Evolutionary conservation across 2,888 invertebrate species (phyloP), one percentile per base, ranked within the genome.

Genomic region (Eilema sororculum): DNA sequence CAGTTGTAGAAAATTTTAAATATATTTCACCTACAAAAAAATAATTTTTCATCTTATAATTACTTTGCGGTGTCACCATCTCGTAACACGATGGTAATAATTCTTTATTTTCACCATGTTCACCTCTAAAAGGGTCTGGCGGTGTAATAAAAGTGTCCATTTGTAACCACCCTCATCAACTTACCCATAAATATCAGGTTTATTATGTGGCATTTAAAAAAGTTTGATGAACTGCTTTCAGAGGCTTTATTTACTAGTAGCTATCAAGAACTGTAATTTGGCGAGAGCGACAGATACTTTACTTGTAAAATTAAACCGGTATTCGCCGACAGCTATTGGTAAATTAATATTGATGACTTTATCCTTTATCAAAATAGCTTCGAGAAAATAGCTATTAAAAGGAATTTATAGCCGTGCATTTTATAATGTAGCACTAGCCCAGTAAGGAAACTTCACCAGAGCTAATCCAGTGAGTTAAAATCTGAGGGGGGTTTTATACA

Each of bases 141-240:
- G 64, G 68, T 68, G 76, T 80, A 85, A 87, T 88, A 86, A 89
- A 89, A 86, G 77, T 88, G 89, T 86, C 88, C 86, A 86, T 86
- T 88, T 84, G 71, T 80, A 83, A 83, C 78, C 77, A 88, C 88
- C 88, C 86, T 87, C 85, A 84, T 89, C 87, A 88, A 85, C 79
- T 80, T 76, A 67, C 77, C 80, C 84, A 83, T 87, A 87, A 88
- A 86, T 78, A 75, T 73, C 74, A 79, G 78, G 75, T 79, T 81
- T 83, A 82, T 77, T 74, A 73, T 56, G 65, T 64, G 78, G 69
- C 72, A 72, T 76, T 84, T 81, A 79, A 81, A 78, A 78, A 52
- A 52, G 52, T 52, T 79, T 77, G 76, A 85, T 82, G 76, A 82
- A 81, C 77, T 72, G 73, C 72, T 77, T 75, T 65, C 56, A 24